These are phyloP conservation scores for Lutjanus erythropterus DNA, from an alignment of 2,113 vertebrate genomes.

Conservation along the genomic window DNA sequence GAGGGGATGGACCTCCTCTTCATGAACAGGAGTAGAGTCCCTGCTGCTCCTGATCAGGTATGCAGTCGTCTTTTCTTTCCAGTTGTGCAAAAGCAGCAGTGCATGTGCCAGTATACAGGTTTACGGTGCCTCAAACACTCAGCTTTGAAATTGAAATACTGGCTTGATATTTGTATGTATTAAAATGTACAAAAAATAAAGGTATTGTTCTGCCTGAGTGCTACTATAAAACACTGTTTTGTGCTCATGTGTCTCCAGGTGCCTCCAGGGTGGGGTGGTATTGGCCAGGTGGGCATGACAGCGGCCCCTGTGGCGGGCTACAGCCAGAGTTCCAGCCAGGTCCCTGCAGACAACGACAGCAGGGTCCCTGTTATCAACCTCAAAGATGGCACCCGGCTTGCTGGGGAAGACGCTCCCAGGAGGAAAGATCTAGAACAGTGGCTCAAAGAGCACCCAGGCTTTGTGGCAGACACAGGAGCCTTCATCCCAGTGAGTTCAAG, in stretches of 20 bases:
- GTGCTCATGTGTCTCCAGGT: slow-evolving; percentile 77
- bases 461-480: slow-evolving; percentile 95
- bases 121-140: neutral
- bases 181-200: too few relatives aligned
- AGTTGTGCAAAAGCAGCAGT: neutral
- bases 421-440: slow-evolving; percentile 95
- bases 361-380: slow-evolving; percentile 97
- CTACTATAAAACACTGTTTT: neutral
- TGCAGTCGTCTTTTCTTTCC: slow-evolving; percentile 39
- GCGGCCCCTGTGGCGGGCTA: slow-evolving; percentile 78
- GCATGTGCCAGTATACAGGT: neutral
- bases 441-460: slow-evolving; percentile 96
- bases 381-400: slow-evolving; percentile 96
- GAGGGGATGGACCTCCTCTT: slow-evolving; percentile 95
- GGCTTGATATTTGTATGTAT: neutral
- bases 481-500: slow-evolving; percentile 91
- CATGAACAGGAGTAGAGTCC: slow-evolving; percentile 89
- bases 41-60: slow-evolving; percentile 88
- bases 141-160: neutral
- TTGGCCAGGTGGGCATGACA: slow-evolving; percentile 86
- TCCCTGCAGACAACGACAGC: slow-evolving; percentile 88
- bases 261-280: slow-evolving; percentile 86
- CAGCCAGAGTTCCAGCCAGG: slow-evolving; percentile 80
- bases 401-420: slow-evolving; percentile 96
- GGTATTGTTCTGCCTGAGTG: too few relatives aligned